A percentile compares a stretch with the other conserved stretches of the same genome.
Conservation (phyloP, 1,140 invertebrate species). For the Eupeodes corollae region DNA sequence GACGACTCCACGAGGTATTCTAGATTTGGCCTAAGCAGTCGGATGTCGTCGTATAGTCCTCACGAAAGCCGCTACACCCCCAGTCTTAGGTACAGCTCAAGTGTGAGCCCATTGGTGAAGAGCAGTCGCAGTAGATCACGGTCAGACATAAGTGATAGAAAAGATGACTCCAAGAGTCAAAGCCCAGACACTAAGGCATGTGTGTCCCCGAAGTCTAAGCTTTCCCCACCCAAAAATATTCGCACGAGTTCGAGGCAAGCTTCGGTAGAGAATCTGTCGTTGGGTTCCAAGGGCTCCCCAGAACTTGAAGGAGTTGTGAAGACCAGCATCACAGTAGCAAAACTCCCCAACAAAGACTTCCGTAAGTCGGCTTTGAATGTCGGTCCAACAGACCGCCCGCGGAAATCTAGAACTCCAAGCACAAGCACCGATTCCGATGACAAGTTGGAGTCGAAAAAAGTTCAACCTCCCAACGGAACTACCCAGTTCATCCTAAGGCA, state of each 20-base stretch:
- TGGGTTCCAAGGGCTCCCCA: conserved; percentile 41
- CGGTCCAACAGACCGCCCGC: conserved; percentile 40
- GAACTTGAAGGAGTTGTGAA: conserved; percentile 42
- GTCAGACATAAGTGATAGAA: neutral
- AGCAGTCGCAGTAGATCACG: neutral
- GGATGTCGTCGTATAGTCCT: conserved; percentile 49
- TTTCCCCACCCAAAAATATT: conserved; percentile 26
- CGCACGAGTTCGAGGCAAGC: conserved; percentile 26
- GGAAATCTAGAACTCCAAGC: conserved; percentile 30
- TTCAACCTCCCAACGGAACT: neutral
- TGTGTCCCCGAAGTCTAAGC: conserved; percentile 20
- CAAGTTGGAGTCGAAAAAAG: conserved; percentile 17
- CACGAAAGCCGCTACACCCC: conserved; percentile 46
- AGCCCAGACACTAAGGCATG: neutral
- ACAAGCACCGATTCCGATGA: conserved; percentile 31
- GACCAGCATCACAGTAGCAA: conserved; percentile 33
- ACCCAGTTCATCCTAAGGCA: conserved; percentile 1
- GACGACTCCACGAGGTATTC: conserved; percentile 51
- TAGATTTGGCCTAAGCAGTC: conserved; percentile 46
- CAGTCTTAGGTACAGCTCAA: conserved; percentile 22
- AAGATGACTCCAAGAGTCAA: neutral
- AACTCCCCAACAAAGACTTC: conserved; percentile 59
- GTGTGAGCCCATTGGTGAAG: conserved; percentile 10
- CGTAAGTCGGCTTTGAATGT: conserved; percentile 64
- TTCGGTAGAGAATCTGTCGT: conserved; percentile 22